phyloP scores from a whole-genome alignment of 2,888 invertebrate genomes.

The Antheraea yamamai region DNA sequence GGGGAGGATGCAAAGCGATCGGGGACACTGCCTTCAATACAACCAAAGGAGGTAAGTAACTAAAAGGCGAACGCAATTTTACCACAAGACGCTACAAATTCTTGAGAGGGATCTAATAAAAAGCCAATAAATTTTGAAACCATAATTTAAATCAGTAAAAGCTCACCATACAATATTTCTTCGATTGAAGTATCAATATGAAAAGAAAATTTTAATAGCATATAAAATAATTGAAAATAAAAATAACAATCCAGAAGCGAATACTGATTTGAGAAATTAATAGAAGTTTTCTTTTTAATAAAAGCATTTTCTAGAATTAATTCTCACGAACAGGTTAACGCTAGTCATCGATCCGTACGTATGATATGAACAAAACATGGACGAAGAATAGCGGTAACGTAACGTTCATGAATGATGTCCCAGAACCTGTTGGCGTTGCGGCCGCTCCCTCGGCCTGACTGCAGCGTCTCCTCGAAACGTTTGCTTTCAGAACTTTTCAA shows the following conservation, averaged over 20 bases:
- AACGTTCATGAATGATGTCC: constrained; percentile 65
- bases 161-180: constrained; percentile 65
- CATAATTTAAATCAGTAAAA: constrained; percentile 55
- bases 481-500: constrained; percentile 77
- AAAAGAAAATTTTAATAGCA: constrained; percentile 54
- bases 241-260: constrained; percentile 50
- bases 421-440: constrained; percentile 76
- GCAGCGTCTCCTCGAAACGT: constrained; percentile 80
- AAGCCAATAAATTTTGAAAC: constrained; percentile 57
- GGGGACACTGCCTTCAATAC: constrained; percentile 82
- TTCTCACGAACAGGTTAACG: constrained; percentile 54
- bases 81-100: constrained; percentile 62
- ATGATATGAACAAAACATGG: constrained; percentile 22
- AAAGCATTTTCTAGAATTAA: constrained; percentile 63
- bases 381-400: constrained; percentile 50
- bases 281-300: constrained; percentile 47
- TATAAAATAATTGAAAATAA: constrained; percentile 52
- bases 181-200: constrained; percentile 54
- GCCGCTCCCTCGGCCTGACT: constrained; percentile 81
- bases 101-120: constrained; percentile 57
- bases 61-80: constrained; percentile 66
- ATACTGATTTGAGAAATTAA: constrained; percentile 46
- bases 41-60: constrained; percentile 75
- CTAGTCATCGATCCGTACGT: constrained; percentile 42
- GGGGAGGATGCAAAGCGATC: constrained; percentile 81